Conservation (phyloP, 2,888 invertebrate genomes). For the Drosophila rubida region DNA sequence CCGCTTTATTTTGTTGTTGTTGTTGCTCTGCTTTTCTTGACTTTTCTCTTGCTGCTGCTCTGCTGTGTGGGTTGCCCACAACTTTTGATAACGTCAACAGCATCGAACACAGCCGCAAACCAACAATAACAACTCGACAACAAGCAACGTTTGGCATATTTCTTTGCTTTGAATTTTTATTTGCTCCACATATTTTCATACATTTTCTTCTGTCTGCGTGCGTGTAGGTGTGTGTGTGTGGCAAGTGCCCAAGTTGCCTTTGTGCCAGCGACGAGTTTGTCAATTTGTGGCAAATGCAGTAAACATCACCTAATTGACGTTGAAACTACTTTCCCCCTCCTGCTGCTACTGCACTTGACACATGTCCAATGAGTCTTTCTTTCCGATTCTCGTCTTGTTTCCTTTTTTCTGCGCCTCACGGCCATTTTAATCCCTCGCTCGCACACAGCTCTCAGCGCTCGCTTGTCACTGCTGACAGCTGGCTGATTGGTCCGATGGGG, state of each 20-base stretch:
- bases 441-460: conserved; percentile 14
- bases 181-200: conserved; percentile 49
- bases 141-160: conserved; percentile 53
- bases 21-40: not conserved
- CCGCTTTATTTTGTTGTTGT: not conserved
- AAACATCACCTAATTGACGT: conserved; percentile 80
- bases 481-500: conserved; percentile 66
- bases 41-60: conserved; percentile 19
- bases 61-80: conserved; percentile 46
- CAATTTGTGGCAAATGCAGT: conserved; percentile 79
- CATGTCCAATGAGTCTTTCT: conserved; percentile 63
- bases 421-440: conserved; percentile 52
- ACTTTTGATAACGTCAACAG: conserved; percentile 80
- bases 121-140: conserved; percentile 45
- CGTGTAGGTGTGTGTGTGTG: not conserved
- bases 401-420: conserved; percentile 39
- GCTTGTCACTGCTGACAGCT: conserved; percentile 61
- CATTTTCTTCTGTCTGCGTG: conserved; percentile 25
- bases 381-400: conserved; percentile 41
- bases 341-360: conserved; percentile 61
- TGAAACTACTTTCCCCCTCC: conserved; percentile 47
- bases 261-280: conserved; percentile 66
- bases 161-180: conserved; percentile 67
- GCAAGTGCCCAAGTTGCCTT: conserved; percentile 27
- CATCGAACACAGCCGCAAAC: conserved; percentile 73